phyloP scores from a whole-genome alignment of 2,113 vertebrate species.

The Melanotaenia duboulayi region DNA sequence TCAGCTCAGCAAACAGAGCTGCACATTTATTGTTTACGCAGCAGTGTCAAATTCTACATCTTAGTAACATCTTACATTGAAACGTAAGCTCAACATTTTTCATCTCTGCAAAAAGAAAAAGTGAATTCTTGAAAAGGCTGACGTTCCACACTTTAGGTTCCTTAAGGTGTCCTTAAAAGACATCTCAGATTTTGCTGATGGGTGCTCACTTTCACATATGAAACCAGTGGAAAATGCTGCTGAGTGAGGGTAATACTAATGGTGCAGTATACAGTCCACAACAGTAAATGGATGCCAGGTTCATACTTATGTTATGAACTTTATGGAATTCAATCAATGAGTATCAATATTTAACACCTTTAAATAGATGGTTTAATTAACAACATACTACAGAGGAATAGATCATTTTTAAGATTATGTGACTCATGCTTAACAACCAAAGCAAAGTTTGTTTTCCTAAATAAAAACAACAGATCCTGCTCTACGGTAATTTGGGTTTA shows the following conservation, averaged over 20 bases:
- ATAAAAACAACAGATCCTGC: neutral
- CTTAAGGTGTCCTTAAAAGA: neutral
- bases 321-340: too few species aligned
- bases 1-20: conserved; percentile 1
- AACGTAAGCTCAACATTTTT: conserved; percentile 27
- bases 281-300: neutral
- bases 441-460: neutral
- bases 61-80: conserved; percentile 28
- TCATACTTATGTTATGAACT: too few species aligned
- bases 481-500: neutral
- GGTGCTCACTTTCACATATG: neutral
- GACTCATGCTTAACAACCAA: neutral
- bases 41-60: conserved; percentile 54
- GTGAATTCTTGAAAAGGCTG: conserved; percentile 18
- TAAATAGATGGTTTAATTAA: too few species aligned
- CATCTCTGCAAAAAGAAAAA: neutral
- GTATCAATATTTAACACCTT: too few species aligned
- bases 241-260: too few species aligned
- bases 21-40: conserved; percentile 18
- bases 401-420: neutral
- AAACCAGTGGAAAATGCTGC: neutral
- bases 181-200: neutral
- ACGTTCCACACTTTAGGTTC: neutral
- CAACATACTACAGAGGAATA: neutral
- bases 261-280: neutral